Evolutionary conservation across 2,888 invertebrate genomes (phyloP).

Genomic region (Itoplectis maculator): DNA sequence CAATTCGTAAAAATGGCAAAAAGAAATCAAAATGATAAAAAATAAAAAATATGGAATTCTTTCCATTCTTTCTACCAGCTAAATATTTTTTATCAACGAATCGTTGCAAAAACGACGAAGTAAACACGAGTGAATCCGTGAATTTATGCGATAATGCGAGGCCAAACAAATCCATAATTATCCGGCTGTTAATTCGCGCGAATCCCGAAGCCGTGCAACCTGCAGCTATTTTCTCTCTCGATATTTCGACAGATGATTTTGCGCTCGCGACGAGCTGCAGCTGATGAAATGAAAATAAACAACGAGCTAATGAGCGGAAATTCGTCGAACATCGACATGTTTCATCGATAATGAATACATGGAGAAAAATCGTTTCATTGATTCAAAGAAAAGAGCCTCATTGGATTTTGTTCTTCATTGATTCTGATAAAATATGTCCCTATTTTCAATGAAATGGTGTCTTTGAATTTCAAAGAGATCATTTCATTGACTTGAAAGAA

Average conservation of each 20-base stretch:
- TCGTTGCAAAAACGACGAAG: neutral
- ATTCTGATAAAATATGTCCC: no score
- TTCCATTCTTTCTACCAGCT: no score
- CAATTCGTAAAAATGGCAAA: no score
- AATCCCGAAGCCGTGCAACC: neutral
- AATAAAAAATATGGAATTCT: neutral
- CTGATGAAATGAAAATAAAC: neutral
- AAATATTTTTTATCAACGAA: no score
- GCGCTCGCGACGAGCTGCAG: neutral
- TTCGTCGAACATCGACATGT: neutral
- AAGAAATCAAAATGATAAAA: neutral
- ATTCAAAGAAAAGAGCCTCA: no score
- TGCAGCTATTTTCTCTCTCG: no score
- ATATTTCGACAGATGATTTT: neutral
- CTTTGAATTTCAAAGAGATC: no score
- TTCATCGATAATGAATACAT: neutral
- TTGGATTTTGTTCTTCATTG: no score
- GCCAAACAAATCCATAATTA: neutral
- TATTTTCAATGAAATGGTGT: no score
- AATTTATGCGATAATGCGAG: neutral
- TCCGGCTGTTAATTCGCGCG: neutral
- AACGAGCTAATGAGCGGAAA: constrained; percentile 5
- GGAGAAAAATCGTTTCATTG: no score
- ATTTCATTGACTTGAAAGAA: no score
- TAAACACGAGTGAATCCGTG: constrained; percentile 11